Percentiles rank a stretch among this genome's conserved stretches.
These are phyloP conservation scores for Zygothrica quintamaculata DNA, from an alignment of 2,888 invertebrate species.

Conservation along the genomic window DNA sequence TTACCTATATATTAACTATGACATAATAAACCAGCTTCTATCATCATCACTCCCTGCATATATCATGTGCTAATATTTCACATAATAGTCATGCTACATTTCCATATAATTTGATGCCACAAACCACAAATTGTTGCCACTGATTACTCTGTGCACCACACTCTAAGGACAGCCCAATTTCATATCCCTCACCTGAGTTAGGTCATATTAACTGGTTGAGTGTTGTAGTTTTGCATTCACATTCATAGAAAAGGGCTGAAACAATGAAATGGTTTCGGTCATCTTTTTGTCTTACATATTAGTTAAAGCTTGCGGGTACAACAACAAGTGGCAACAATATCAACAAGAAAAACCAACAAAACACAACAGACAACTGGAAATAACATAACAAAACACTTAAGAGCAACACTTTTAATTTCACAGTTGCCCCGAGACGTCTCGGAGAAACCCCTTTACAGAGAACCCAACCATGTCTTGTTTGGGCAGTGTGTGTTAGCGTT, in stretches of 20 bases:
- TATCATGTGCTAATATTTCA: too few relatives aligned
- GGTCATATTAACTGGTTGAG: slow-evolving; percentile 57
- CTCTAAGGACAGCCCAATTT: not conserved
- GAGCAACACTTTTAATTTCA: slow-evolving; percentile 75
- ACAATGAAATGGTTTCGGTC: slow-evolving; percentile 31
- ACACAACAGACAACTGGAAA: slow-evolving; percentile 40
- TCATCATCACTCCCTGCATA: too few relatives aligned
- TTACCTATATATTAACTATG: too few relatives aligned
- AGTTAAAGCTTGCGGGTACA: slow-evolving; percentile 66
- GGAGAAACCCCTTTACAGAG: slow-evolving; percentile 37
- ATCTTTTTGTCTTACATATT: slow-evolving; percentile 68
- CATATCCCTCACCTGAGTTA: not conserved
- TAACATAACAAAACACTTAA: slow-evolving; percentile 77
- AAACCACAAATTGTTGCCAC: slow-evolving; percentile 52
- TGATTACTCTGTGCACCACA: slow-evolving; percentile 32
- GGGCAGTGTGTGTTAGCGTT: not conserved
- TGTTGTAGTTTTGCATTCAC: slow-evolving; percentile 41
- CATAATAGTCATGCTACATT: too few relatives aligned
- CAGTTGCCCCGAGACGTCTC: slow-evolving; percentile 38
- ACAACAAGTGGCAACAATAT: slow-evolving; percentile 27
- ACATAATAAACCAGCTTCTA: not conserved
- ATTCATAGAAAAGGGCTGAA: slow-evolving; percentile 24
- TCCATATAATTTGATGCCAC: slow-evolving; percentile 9
- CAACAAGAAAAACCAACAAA: slow-evolving; percentile 54
- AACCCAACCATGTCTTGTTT: slow-evolving; percentile 3